phyloP scores from a whole-genome alignment of 2,797 vertebrate genomes.

The Danio tinwini region DNA sequence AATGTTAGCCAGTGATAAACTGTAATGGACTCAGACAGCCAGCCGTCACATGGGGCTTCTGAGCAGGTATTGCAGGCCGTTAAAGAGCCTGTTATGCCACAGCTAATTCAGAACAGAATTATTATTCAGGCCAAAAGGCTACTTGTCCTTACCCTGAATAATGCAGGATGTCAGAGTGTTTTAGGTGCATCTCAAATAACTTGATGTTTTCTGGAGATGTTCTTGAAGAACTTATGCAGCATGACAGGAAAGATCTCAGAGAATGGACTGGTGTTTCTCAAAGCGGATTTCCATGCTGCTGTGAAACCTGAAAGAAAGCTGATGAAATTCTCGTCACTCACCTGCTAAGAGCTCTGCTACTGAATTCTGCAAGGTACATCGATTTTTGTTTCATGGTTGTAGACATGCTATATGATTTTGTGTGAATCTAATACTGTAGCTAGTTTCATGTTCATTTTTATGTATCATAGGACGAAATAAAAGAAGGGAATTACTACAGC shows the following conservation, averaged over 20 bases:
- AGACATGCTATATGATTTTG: neutral
- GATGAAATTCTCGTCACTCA: constrained; percentile 65
- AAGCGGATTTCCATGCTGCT: constrained; percentile 62
- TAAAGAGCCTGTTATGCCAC: constrained; percentile 79
- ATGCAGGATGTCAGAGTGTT: constrained; percentile 54
- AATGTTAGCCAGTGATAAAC: constrained; percentile 51
- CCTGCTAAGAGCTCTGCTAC: constrained; percentile 50
- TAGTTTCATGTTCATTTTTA: neutral
- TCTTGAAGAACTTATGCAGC: constrained; percentile 55
- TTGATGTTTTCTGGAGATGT: constrained; percentile 63
- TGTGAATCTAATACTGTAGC: neutral
- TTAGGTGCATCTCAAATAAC: constrained; percentile 69
- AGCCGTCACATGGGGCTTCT: constrained; percentile 62
- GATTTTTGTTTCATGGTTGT: neutral
- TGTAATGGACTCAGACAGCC: constrained; percentile 71
- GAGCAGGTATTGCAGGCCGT: constrained; percentile 70
- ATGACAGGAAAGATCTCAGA: constrained; percentile 45
- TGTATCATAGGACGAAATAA: neutral
- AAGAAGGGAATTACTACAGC: neutral
- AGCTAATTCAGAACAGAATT: constrained; percentile 68
- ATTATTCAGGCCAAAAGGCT: constrained; percentile 55
- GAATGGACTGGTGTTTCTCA: constrained; percentile 56
- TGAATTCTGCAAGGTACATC: constrained; percentile 5
- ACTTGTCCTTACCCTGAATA: constrained; percentile 67
- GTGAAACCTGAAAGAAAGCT: constrained; percentile 63